A percentile compares a stretch with the other conserved stretches of the same genome.
These are phyloP conservation scores for Drosophila pseudoobscura DNA, from an alignment of 1,140 invertebrate species.

Conservation along the genomic window DNA sequence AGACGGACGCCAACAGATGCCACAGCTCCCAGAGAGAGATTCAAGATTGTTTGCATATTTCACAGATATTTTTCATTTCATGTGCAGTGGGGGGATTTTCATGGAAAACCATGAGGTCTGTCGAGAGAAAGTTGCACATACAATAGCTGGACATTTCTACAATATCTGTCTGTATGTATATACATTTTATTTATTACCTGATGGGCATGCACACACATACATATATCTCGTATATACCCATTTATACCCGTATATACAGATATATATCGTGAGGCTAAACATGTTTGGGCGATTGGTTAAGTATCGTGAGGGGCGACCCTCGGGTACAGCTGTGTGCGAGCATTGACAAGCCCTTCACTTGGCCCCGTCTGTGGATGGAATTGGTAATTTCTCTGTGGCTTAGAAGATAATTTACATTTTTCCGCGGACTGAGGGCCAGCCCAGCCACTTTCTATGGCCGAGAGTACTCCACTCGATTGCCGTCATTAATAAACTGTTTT, in stretches of 20 bases:
- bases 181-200: constrained; percentile 24
- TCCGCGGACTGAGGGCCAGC: constrained; percentile 24
- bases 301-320: constrained; percentile 23
- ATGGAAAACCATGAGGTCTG: constrained; percentile 63
- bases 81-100: constrained; percentile 36
- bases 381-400: constrained; percentile 61
- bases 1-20: constrained; percentile 28
- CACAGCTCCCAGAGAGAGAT: constrained; percentile 4
- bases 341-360: constrained; percentile 69
- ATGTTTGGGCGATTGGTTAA: constrained; percentile 34
- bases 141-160: constrained; percentile 29
- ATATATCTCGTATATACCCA: constrained; percentile 22
- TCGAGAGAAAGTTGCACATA: constrained; percentile 44
- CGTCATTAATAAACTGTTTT: constrained; percentile 69
- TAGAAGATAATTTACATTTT: constrained; percentile 38
- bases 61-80: constrained; percentile 21
- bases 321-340: not conserved
- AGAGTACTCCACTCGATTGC: constrained; percentile 35
- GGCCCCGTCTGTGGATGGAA: constrained; percentile 45
- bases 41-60: constrained; percentile 43
- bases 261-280: constrained; percentile 37
- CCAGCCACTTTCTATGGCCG: constrained; percentile 57
- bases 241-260: constrained; percentile 40
- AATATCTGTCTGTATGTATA: not conserved
- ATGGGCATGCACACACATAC: constrained; percentile 4